These are phyloP conservation scores for Doris montereyensis DNA, from an alignment of 2,888 invertebrate genomes.

Conservation along the genomic window DNA sequence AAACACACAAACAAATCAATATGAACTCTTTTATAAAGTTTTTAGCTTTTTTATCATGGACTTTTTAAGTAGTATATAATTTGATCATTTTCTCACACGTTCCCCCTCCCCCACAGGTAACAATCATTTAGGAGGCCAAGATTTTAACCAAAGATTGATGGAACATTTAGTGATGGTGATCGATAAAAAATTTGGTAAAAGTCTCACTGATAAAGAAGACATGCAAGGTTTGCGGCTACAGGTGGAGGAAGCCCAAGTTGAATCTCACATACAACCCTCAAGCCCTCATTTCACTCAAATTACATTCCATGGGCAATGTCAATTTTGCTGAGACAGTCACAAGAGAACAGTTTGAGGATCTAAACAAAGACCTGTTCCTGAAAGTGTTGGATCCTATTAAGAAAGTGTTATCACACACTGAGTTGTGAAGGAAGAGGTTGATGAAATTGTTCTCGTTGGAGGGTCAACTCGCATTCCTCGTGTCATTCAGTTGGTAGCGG, in stretches of 20 bases:
- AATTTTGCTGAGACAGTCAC: conserved; percentile 65
- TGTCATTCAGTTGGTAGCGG: conserved; percentile 72
- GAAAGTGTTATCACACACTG: conserved; percentile 71
- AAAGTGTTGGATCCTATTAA: conserved; percentile 73
- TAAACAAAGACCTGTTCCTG: conserved; percentile 73
- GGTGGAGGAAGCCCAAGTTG: conserved; percentile 73
- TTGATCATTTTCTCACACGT: not conserved
- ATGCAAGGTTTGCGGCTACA: conserved; percentile 72
- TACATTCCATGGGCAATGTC: conserved; percentile 64
- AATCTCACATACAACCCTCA: conserved; percentile 63
- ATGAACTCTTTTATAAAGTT: not conserved
- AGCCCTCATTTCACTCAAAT: conserved; percentile 62
- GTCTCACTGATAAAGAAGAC: conserved; percentile 72
- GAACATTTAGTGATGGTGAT: conserved; percentile 64
- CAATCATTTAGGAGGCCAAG: conserved; percentile 75
- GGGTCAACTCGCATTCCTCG: conserved; percentile 75
- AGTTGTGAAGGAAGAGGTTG: conserved; percentile 67
- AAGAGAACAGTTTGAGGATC: conserved; percentile 72
- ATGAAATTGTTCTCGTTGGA: conserved; percentile 75
- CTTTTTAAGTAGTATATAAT: not conserved
- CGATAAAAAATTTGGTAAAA: conserved; percentile 57
- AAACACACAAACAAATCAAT: too few species aligned
- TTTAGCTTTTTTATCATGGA: not conserved
- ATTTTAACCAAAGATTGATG: conserved; percentile 74
- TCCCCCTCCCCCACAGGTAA: conserved; percentile 67